These are phyloP conservation scores for Meriones psammophilus DNA, from an alignment of 2,797 vertebrate species.

Conservation along the genomic window DNA sequence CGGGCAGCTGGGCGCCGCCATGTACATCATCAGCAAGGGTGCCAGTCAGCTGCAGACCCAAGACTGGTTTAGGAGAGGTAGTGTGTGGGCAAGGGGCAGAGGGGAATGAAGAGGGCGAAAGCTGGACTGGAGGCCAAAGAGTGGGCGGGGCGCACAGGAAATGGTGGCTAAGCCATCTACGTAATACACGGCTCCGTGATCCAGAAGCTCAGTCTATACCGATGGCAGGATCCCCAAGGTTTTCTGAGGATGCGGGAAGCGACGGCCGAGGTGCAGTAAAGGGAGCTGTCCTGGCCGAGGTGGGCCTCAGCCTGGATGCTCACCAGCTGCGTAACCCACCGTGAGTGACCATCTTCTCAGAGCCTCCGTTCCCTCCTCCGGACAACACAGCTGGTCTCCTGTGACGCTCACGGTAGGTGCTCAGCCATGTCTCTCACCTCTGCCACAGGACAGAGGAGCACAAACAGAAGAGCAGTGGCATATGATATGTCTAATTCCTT, in stretches of 20 bases:
- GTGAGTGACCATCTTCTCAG: not conserved
- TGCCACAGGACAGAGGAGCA: not conserved
- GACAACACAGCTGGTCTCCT: not conserved
- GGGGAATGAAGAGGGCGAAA: not conserved
- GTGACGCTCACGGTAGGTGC: not conserved
- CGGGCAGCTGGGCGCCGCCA: not conserved
- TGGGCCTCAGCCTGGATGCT: not conserved
- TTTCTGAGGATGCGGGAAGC: not conserved
- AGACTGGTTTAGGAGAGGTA: not conserved
- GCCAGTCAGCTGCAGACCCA: not conserved
- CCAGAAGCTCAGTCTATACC: not conserved
- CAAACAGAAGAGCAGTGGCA: not conserved
- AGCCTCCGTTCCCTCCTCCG: not conserved
- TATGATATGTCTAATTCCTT: not conserved
- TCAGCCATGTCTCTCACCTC: not conserved
- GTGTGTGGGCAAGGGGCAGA: not conserved
- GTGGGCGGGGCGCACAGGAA: not conserved
- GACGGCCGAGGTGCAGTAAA: not conserved
- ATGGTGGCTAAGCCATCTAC: not conserved
- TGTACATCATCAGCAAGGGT: not conserved
- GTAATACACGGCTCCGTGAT: not conserved
- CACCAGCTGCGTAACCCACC: not conserved
- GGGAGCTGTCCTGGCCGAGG: not conserved
- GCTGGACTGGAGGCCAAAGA: not conserved
- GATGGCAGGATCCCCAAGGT: not conserved